phyloP scores from a whole-genome alignment of 2,113 vertebrate species.

The Pholis gunnellus region DNA sequence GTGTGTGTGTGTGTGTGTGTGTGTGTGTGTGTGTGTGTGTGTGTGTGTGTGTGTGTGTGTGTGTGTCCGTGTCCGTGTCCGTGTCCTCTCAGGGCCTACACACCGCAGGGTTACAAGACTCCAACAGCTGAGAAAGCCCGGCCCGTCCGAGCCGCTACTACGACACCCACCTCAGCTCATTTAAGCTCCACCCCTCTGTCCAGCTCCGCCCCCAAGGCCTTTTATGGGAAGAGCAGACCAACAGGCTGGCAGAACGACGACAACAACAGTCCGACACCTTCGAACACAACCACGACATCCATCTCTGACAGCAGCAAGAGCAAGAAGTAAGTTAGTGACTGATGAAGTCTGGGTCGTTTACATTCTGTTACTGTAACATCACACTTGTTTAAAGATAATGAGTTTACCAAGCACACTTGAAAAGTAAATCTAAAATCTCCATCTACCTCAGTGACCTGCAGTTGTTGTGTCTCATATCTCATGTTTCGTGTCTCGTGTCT shows the following conservation, averaged over 20 bases:
- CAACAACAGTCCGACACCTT: conserved; percentile 69
- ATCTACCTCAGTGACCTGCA: not conserved
- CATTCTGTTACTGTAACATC: not conserved
- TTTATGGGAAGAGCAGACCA: conserved; percentile 86
- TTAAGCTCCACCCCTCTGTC: conserved; percentile 85
- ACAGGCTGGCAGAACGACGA: conserved; percentile 82
- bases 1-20: not conserved
- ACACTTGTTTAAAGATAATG: not conserved
- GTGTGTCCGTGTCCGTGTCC: too few relatives aligned
- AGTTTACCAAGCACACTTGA: not conserved
- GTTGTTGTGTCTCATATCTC: conserved; percentile 17
- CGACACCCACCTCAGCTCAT: conserved; percentile 75
- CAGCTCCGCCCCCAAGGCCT: conserved; percentile 90
- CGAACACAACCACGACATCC: conserved; percentile 59
- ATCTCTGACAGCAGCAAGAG: conserved; percentile 73
- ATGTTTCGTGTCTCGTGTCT: conserved; percentile 18
- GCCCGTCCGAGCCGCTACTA: conserved; percentile 77
- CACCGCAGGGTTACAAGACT: conserved; percentile 87
- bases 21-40: too few relatives aligned
- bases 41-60: too few relatives aligned
- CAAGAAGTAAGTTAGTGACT: conserved; percentile 75
- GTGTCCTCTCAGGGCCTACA: conserved; percentile 79
- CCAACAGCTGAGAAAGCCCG: conserved; percentile 79
- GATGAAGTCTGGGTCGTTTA: not conserved
- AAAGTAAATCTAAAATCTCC: not conserved